phyloP scores from a whole-genome alignment of 2,888 invertebrate genomes.

The Pollenia griseotomentosa region DNA sequence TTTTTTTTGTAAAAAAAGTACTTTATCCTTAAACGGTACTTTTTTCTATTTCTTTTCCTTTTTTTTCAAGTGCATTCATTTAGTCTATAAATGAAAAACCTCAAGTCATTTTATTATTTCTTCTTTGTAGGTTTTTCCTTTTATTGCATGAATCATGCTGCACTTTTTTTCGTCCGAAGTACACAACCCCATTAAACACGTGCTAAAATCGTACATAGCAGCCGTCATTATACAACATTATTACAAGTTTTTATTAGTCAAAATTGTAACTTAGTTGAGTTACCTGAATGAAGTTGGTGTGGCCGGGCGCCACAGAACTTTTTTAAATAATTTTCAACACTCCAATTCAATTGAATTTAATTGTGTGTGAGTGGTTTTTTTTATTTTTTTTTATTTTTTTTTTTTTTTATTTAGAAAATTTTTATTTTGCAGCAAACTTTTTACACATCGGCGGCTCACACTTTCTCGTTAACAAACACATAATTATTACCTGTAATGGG shows the following conservation, averaged over 20 bases:
- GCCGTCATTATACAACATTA: constrained; percentile 30
- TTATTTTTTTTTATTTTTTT: background rate
- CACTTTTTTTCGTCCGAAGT: background rate
- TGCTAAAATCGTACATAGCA: constrained; percentile 42
- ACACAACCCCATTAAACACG: constrained; percentile 28
- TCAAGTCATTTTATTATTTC: background rate
- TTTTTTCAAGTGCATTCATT: constrained; percentile 18
- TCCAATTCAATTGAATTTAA: constrained; percentile 52
- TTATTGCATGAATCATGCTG: constrained; percentile 51
- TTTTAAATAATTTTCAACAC: constrained; percentile 45
- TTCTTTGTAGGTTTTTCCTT: background rate
- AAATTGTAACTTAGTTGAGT: constrained; percentile 46
- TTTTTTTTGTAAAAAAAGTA: too few species aligned
- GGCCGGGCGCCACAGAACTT: constrained; percentile 63
- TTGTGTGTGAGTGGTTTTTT: constrained; percentile 21
- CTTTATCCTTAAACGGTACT: too few species aligned
- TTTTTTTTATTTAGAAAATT: background rate
- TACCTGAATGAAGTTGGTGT: constrained; percentile 7
- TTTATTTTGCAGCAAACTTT: constrained; percentile 44
- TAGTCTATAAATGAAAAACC: background rate
- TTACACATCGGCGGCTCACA: constrained; percentile 57
- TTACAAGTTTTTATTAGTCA: constrained; percentile 51
- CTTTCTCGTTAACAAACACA: constrained; percentile 39
- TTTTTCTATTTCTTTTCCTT: too few species aligned
- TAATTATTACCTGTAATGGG: constrained; percentile 68